A percentile compares a stretch with the other conserved stretches of the same genome.
Conservation (phyloP, 2,113 vertebrate genomes). For the Meles meles region DNA sequence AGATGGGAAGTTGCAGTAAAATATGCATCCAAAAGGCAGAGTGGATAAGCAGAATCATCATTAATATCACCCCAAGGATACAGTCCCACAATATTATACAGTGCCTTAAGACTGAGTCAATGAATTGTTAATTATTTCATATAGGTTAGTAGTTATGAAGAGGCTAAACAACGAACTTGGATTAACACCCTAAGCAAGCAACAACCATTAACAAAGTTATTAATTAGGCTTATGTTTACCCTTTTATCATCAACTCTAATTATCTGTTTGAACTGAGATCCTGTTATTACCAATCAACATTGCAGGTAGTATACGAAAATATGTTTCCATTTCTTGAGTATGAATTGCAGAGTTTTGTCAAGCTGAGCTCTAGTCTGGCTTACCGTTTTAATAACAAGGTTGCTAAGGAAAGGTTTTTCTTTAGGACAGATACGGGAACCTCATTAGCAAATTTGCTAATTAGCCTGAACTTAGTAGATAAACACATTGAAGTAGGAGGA, state of each 20-base stretch:
- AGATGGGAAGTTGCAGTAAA: background rate
- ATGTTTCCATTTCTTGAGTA: background rate
- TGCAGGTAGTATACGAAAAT: background rate
- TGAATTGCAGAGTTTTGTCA: conserved; percentile 2
- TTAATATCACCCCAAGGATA: background rate
- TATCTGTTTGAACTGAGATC: conserved; percentile 42
- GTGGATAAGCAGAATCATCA: background rate
- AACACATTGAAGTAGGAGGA: conserved; percentile 24
- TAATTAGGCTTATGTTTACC: conserved; percentile 18
- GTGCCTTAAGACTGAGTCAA: background rate
- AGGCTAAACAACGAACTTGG: background rate
- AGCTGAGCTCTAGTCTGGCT: background rate
- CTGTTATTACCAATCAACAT: background rate
- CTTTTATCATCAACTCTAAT: conserved; percentile 35
- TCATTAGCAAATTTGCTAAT: conserved; percentile 66
- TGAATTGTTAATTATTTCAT: conserved; percentile 3
- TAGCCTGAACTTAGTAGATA: conserved; percentile 48
- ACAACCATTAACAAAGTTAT: background rate
- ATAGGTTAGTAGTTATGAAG: background rate
- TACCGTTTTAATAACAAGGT: conserved; percentile 53
- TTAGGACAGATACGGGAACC: background rate
- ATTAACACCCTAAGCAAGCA: conserved; percentile 5
- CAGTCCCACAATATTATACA: background rate
- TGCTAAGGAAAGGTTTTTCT: background rate
- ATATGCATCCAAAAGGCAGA: background rate